Base-by-base conservation (phyloP, 53 echinoderm and acorn worm species). In the Henricia sp. region DNA sequence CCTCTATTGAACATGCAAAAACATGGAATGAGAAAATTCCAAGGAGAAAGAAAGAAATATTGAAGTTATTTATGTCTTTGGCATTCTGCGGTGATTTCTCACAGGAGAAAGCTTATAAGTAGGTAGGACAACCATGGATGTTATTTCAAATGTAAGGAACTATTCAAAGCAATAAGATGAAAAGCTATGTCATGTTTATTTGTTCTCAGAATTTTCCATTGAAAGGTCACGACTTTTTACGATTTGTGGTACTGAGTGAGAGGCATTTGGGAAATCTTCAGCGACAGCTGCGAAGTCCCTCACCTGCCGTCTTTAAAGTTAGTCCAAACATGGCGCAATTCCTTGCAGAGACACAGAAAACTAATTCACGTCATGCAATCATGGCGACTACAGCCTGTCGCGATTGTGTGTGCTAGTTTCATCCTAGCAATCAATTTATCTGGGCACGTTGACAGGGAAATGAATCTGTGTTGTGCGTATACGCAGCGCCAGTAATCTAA, bases 391-490 rank as follows among this genome's bases (percentile, higher is more conserved):
- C n/a, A n/a, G n/a, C 63, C 35, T n/a, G 64, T 40, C 80, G 32
- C 64, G 63, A 80, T 80, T 62, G 80, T 80, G 62, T 77, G 80
- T 80, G 64, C 80, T 20, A 46, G 80, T 80, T 50, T 24, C 64
- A 63, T 3, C 20, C 64, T 43, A 50, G 80, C 80, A 80, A 80
- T 80, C 80, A 80, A 80, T 80, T 80, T 80, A 80, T 80, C 80
- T 80, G 20, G 80, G 43, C 63, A 19, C 35, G 63, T 62, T 80
- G 80, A 80, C 80, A 80, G 64, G 80, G 80, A 80, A 63, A 80
- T 80, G 80, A 80, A 80, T 80, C 64, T 25, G 48, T 57, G 64
- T 46, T 80, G 80, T 80, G 64, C 80, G 64, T 80, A 64, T 80
- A 80, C 24, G 60, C 63, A 28, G 63, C 63, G 63, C 29, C 64